These are phyloP conservation scores for Drosophila baimaii DNA, from an alignment of 1,140 invertebrate genomes.

Conservation along the genomic window DNA sequence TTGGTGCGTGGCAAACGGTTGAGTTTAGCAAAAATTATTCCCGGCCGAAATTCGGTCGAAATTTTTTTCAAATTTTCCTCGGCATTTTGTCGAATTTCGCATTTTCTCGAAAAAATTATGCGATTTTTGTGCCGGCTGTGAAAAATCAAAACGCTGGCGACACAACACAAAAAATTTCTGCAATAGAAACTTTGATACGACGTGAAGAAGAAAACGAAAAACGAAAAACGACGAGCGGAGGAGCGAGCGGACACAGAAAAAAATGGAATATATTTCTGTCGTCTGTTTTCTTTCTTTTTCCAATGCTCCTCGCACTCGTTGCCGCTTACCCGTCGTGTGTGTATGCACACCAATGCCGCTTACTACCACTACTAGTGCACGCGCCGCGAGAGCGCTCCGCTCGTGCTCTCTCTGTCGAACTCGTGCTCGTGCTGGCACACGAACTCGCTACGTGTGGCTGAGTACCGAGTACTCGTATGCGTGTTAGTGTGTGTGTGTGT, in stretches of 20 bases:
- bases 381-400: conserved; percentile 25
- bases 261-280: conserved; percentile 79
- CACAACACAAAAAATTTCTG: conserved; percentile 83
- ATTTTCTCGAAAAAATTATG: conserved; percentile 71
- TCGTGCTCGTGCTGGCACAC: conserved; percentile 36
- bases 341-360: conserved; percentile 67
- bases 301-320: conserved; percentile 83
- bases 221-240: conserved; percentile 67
- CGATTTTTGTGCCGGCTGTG: conserved; percentile 57
- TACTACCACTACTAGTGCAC: conserved; percentile 57
- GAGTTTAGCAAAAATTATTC: conserved; percentile 41
- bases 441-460: conserved; percentile 34
- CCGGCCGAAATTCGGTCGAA: conserved; percentile 32
- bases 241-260: conserved; percentile 75
- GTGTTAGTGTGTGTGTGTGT: conserved; percentile 15
- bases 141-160: conserved; percentile 62
- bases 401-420: conserved; percentile 48
- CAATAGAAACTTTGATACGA: conserved; percentile 84
- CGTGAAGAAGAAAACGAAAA: conserved; percentile 80
- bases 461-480: conserved; percentile 10
- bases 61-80: conserved; percentile 72
- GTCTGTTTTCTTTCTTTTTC: conserved; percentile 84
- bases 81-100: conserved; percentile 72
- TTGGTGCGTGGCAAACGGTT: conserved; percentile 54
- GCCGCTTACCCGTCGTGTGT: conserved; percentile 63